Evolutionary conservation across 2,113 vertebrate genomes (phyloP), one percentile per base, ranked within the genome.

Genomic region (Laticauda laticaudata): DNA sequence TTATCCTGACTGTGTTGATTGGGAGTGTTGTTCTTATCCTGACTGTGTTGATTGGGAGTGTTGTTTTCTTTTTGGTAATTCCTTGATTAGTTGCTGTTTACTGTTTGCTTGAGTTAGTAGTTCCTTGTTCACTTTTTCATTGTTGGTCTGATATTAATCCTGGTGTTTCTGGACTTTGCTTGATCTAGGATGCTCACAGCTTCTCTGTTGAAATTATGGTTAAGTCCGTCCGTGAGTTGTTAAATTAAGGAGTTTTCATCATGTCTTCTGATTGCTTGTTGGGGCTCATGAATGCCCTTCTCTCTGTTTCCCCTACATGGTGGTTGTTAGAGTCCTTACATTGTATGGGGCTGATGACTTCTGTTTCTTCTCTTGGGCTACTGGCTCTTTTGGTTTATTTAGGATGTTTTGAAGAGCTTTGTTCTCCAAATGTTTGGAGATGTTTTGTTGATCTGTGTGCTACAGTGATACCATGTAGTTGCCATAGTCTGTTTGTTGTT

Each of bases 201-300:
- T 64, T n/a, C 61, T 64, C 29, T n/a, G 29, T 6, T 69, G 12
- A n/a, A 69, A n/a, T 14, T 69, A n/a, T 5, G 29, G 61, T 69
- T 69, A 69, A 64, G 11, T n/a, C 0, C 4, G 12, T n/a, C 61
- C 0, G 0, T 64, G 26, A 14, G 11, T 29, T 64, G 61, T 64
- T 61, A 61, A 61, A 61, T 61, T 61, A 61, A 61, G 11, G 11
- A 12, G 4, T 64, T 64, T 64, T n/a, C 61, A n/a, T n/a, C 26
- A 64, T 64, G 4, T n/a, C 11, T 64, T 64, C 64, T n/a, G 64
- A 15, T 12, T n/a, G 29, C 61, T 64, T 14, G 26, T 2, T n/a
- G 26, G 61, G 26, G 11, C 29, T n/a, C 12, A n/a, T 69, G 64
- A 12, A 69, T 69, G 4, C 29, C 10, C 64, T 69, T 69, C 23